Base-by-base conservation (phyloP, 2,888 invertebrate genomes). In the Philaethria dido region DNA sequence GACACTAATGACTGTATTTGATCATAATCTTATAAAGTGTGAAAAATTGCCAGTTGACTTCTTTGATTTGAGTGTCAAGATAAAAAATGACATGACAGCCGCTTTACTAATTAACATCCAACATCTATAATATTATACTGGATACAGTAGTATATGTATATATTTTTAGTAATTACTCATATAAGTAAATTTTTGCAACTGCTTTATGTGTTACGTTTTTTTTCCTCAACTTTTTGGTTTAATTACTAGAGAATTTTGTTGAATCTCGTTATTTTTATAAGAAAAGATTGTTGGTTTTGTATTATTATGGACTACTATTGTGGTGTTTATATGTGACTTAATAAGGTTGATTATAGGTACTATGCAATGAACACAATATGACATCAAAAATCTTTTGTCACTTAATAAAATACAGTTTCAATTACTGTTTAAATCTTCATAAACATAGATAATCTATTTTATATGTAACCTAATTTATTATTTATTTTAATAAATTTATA, bases 21-120 rank as follows among this genome's bases (percentile, higher is more conserved):
- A 57, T 57, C 22, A 57, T 57, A 57, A 57, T 57, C 57, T 11
- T 39, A 57, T 42, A 42, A 57, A 57, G 42, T 57, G 42, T 57
- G 57, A 57, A 57, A 57, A 57, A 9, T 57, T 25, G 42, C 57
- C 22, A 42, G 57, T 42, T 57, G 57, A 42, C 57, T 57, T 57
- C 39, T 25, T n/a, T 22, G 57, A 57, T 57, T 42, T 57, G 42
- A 5, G 57, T 57, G 57, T 57, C 42, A 42, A 57, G 57, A 57
- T 57, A 57, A 57, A 42, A 57, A 42, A 42, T 57, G 25, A 57
- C 57, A 57, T 57, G 57, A 57, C 57, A 57, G 57, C 57, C 57
- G 42, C 57, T 42, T 57, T 57, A 57, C 42, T 57, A 57, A 57
- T 57, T 57, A 57, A 42, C 57, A 57, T 39, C 22, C 18, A 42